Evolutionary conservation across 2,888 invertebrate genomes (phyloP).

Genomic region (Spodoptera exigua): DNA sequence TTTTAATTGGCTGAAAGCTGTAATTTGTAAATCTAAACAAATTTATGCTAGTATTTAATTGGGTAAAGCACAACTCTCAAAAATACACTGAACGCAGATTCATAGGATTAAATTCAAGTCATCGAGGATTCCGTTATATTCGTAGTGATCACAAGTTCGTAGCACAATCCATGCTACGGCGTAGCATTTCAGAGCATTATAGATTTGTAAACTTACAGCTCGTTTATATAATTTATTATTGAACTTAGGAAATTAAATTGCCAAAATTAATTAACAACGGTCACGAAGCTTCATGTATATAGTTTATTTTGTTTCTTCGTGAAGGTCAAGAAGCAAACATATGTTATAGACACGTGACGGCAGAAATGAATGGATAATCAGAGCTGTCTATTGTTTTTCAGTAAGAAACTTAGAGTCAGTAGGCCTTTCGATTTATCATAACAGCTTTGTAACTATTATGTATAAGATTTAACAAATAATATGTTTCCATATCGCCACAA

Average conservation of each 20-base stretch:
- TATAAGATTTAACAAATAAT: constrained; percentile 24
- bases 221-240: no score
- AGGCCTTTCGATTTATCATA: constrained; percentile 10
- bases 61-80: not conserved
- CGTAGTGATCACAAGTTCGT: not conserved
- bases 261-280: no score
- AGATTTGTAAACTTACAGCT: not conserved
- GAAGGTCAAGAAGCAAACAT: not conserved
- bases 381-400: not conserved
- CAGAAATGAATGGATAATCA: not conserved
- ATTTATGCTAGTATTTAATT: no score
- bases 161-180: constrained; percentile 1
- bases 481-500: constrained; percentile 37
- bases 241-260: not conserved
- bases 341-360: not conserved
- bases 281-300: no score
- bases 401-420: not conserved
- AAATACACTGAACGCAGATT: not conserved
- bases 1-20: not conserved
- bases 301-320: no score
- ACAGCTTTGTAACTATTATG: constrained; percentile 1
- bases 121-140: not conserved
- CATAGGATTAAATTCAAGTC: not conserved
- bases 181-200: not conserved
- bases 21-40: no score